Conservation (phyloP, 2,113 vertebrate genomes). For the Oreochromis aureus region DNA sequence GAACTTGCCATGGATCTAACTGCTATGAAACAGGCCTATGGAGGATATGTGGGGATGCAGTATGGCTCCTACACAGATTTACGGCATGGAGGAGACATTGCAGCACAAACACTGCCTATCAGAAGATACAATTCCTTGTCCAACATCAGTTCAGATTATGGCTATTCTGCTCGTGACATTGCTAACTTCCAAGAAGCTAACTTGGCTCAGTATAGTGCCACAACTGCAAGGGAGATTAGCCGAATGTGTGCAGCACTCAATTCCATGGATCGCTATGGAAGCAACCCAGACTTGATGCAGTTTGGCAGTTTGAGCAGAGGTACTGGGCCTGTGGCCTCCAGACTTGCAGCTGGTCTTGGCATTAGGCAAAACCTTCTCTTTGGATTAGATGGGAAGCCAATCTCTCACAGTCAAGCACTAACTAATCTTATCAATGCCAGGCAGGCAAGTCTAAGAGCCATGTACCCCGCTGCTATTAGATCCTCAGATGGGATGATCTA, state of each 20-base stretch:
- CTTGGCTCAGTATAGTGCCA: slow-evolving; percentile 95
- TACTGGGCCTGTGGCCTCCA: slow-evolving; percentile 57
- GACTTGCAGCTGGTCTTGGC: slow-evolving; percentile 75
- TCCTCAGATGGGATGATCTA: slow-evolving; percentile 96
- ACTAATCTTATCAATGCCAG: slow-evolving; percentile 80
- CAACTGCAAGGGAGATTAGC: slow-evolving; percentile 94
- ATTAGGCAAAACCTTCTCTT: slow-evolving; percentile 82
- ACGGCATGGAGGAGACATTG: slow-evolving; percentile 81
- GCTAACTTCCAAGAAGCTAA: slow-evolving; percentile 90
- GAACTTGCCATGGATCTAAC: slow-evolving; percentile 82
- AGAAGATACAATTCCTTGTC: slow-evolving; percentile 91
- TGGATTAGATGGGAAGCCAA: slow-evolving; percentile 78
- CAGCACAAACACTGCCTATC: slow-evolving; percentile 82
- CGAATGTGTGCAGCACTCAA: slow-evolving; percentile 98
- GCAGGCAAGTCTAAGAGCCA: slow-evolving; percentile 80
- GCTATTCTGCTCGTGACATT: slow-evolving; percentile 82
- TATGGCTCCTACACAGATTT: slow-evolving; percentile 95
- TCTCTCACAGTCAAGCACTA: slow-evolving; percentile 76
- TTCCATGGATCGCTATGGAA: slow-evolving; percentile 89
- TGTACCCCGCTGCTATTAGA: slow-evolving; percentile 87
- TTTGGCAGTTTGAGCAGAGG: slow-evolving; percentile 74
- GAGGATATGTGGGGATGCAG: slow-evolving; percentile 85
- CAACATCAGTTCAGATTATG: slow-evolving; percentile 90
- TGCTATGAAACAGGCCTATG: slow-evolving; percentile 86
- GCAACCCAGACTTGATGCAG: slow-evolving; percentile 81